A percentile compares a stretch with the other conserved stretches of the same genome.
phyloP scores from a whole-genome alignment of 2,888 invertebrate species.

The Thyatira batis region DNA sequence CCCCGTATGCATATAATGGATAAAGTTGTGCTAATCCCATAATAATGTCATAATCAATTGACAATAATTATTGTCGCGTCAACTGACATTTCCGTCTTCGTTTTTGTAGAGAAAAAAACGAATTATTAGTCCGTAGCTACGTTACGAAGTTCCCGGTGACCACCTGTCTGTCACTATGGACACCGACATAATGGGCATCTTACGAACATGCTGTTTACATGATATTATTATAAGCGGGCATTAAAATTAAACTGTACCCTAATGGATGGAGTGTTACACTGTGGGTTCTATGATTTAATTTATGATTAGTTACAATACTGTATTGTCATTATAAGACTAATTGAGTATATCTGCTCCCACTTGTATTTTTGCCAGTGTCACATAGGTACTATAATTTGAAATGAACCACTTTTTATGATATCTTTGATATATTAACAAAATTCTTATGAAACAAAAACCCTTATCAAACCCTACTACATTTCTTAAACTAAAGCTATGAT shows the following conservation, averaged over 20 bases:
- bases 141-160: background rate
- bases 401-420: too few relatives aligned
- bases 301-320: too few relatives aligned
- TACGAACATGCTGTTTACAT: background rate
- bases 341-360: too few relatives aligned
- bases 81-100: conserved; percentile 36
- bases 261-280: background rate
- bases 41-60: background rate
- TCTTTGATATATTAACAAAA: too few relatives aligned
- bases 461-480: too few relatives aligned
- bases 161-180: background rate
- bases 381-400: too few relatives aligned
- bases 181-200: background rate
- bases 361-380: too few relatives aligned
- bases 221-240: background rate
- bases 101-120: conserved; percentile 1
- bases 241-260: background rate
- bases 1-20: background rate
- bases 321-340: too few relatives aligned
- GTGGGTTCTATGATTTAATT: too few relatives aligned
- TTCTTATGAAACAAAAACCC: too few relatives aligned
- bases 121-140: background rate
- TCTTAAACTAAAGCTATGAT: too few relatives aligned
- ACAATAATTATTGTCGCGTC: conserved; percentile 8
- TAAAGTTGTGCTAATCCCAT: background rate